Percentiles rank a stretch among this genome's conserved stretches.
These are phyloP conservation scores for Ruditapes philippinarum DNA, from an alignment of 1,140 invertebrate species.

Conservation along the genomic window DNA sequence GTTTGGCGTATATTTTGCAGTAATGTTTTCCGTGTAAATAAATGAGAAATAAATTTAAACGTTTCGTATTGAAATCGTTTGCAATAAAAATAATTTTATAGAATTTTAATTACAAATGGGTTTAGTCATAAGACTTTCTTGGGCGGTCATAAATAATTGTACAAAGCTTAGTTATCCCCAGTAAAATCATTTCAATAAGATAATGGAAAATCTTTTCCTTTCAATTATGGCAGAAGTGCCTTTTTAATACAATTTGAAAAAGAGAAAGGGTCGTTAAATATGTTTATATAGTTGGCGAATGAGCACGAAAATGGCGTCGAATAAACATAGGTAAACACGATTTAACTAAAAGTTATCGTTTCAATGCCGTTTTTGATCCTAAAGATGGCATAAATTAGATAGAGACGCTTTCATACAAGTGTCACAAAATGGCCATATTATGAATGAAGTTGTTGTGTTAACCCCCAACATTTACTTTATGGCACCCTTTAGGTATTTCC, in stretches of 20 bases:
- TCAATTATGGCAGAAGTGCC: conserved; percentile 57
- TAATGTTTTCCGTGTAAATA: not conserved
- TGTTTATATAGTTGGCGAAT: conserved; percentile 58
- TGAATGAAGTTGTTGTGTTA: conserved; percentile 36
- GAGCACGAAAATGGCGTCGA: conserved; percentile 55
- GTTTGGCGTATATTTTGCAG: not conserved
- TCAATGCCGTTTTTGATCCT: conserved; percentile 31
- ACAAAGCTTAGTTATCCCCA: conserved; percentile 36
- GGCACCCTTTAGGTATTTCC: conserved; percentile 13
- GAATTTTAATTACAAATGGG: conserved; percentile 38
- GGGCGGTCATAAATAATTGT: conserved; percentile 42
- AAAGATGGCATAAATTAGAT: conserved; percentile 55
- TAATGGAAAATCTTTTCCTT: conserved; percentile 69
- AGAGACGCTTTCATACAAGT: conserved; percentile 44
- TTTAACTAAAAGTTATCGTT: conserved; percentile 46
- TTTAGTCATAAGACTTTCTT: conserved; percentile 2
- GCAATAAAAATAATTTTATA: conserved; percentile 34
- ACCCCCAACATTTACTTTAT: conserved; percentile 47
- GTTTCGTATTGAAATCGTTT: conserved; percentile 1
- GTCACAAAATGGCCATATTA: conserved; percentile 36
- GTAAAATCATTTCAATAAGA: conserved; percentile 60
- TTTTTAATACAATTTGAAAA: conserved; percentile 60
- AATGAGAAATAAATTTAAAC: conserved; percentile 49
- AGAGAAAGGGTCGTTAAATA: conserved; percentile 58
- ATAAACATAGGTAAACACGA: conserved; percentile 66